phyloP scores from a whole-genome alignment of 2,797 vertebrate genomes.

The Glossophaga mutica region DNA sequence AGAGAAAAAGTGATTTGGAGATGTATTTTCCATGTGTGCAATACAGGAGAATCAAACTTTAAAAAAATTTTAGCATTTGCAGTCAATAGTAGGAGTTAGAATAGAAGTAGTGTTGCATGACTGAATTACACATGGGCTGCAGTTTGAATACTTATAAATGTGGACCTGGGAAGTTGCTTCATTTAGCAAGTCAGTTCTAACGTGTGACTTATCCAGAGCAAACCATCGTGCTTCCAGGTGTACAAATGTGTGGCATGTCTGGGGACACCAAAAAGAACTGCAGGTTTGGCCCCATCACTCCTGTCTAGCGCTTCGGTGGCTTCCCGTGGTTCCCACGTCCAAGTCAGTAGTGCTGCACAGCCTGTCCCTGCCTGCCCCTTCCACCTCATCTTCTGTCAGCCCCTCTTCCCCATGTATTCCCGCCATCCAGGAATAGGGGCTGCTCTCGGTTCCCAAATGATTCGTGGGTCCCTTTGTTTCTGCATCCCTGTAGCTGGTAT shows the following conservation, averaged over 20 bases:
- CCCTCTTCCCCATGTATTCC: not conserved
- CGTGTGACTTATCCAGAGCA: not conserved
- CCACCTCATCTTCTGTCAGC: not conserved
- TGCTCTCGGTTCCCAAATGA: not conserved
- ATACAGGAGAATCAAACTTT: not conserved
- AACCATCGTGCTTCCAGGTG: not conserved
- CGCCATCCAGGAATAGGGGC: not conserved
- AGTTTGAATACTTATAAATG: not conserved
- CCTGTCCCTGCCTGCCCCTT: not conserved
- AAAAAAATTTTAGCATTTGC: not conserved
- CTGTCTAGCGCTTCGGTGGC: not conserved
- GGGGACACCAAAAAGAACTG: not conserved
- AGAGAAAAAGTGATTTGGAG: not conserved
- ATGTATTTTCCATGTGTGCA: not conserved
- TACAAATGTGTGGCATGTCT: not conserved
- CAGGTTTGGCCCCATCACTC: not conserved
- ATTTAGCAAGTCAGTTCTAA: not conserved
- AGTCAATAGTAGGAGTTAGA: not conserved
- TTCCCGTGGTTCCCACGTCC: not conserved
- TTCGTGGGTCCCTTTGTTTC: not conserved
- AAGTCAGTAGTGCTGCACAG: not conserved
- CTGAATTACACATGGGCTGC: not conserved
- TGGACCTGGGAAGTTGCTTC: not conserved
- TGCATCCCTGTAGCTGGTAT: not conserved
- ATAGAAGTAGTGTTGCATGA: not conserved